Evolutionary conservation across 2,888 invertebrate species (phyloP), one percentile per base, ranked within the genome.

Genomic region (Latrodectus hesperus): DNA sequence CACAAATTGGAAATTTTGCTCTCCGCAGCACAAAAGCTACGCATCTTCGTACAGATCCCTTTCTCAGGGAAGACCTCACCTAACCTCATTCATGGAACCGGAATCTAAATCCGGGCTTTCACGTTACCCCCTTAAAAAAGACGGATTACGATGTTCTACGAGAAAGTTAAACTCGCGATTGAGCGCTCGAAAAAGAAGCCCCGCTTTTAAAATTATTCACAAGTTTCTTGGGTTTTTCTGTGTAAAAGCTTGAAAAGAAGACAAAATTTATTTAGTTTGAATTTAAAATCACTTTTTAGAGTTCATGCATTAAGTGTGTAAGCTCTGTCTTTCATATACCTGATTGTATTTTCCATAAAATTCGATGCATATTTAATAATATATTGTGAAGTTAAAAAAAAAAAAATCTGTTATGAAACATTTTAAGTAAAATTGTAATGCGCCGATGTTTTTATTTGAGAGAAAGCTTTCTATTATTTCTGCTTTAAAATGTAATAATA

Each of bases 151-250:
- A 38, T 26, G 4, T n/a, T 9, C n/a, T n/a, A 26, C 68, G 82
- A 82, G 82, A 82, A 82, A 82, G 82, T 82, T 82, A 74, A 22
- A 12, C 12, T 60, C 60, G 60, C 60, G 60, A 60, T 60, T 60
- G 60, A n/a, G n/a, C 8, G 9, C 10, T 11, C 10, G 60, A 0
- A 11, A 38, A 4, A 38, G 38, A 60, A n/a, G 60, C 60, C 10
- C 60, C 12, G 16, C 60, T 60, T 60, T n/a, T 60, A 60, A 60
- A 60, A 12, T 60, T 60, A 60, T 60, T 60, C 60, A 60, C 60
- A n/a, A 60, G 14, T 60, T 60, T n/a, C n/a, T n/a, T 60, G 60
- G 14, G n/a, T 60, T 12, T 60, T 55, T 6, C 55, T n/a, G n/a
- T 60, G 12, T 12, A 16, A 60, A 16, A 60, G 0, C 6, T 60